phyloP scores from a whole-genome alignment of 2,797 vertebrate genomes.

The Mormyrus hasselquistii region DNA sequence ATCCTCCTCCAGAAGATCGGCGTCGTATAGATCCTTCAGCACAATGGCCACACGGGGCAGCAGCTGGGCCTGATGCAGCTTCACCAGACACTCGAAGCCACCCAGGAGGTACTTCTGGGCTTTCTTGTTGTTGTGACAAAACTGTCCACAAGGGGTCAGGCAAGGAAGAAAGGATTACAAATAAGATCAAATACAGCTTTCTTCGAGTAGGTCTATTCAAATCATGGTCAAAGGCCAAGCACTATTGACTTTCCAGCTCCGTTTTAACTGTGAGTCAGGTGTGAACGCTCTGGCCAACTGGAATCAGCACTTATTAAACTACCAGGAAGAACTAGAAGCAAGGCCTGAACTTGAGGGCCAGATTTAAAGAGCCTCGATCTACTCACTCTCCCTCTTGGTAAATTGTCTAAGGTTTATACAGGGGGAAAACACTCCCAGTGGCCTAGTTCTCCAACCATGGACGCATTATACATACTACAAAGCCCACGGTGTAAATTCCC shows the following conservation, averaged over 20 bases:
- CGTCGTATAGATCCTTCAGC: slow-evolving; percentile 93
- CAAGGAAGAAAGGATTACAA: not conserved
- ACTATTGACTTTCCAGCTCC: not conserved
- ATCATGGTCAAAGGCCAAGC: not conserved
- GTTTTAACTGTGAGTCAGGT: not conserved
- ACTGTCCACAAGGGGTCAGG: slow-evolving; percentile 52
- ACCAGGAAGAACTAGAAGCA: not conserved
- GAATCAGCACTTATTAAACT: not conserved
- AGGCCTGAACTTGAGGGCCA: not conserved
- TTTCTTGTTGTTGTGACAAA: slow-evolving; percentile 94
- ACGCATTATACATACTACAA: not conserved
- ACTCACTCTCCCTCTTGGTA: not conserved
- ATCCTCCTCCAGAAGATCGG: slow-evolving; percentile 92
- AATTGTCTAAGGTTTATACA: not conserved
- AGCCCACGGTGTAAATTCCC: not conserved
- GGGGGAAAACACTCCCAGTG: not conserved
- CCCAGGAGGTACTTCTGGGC: slow-evolving; percentile 90
- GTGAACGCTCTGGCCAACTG: not conserved
- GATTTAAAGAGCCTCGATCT: not conserved
- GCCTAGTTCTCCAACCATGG: not conserved
- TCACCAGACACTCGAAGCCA: slow-evolving; percentile 91
- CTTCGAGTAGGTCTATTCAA: not conserved
- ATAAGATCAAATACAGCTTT: not conserved
- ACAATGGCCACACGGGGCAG: slow-evolving; percentile 85
- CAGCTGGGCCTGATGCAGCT: slow-evolving; percentile 85